Conservation (phyloP, 2,888 invertebrate genomes). For the Calliphora vomitoria region DNA sequence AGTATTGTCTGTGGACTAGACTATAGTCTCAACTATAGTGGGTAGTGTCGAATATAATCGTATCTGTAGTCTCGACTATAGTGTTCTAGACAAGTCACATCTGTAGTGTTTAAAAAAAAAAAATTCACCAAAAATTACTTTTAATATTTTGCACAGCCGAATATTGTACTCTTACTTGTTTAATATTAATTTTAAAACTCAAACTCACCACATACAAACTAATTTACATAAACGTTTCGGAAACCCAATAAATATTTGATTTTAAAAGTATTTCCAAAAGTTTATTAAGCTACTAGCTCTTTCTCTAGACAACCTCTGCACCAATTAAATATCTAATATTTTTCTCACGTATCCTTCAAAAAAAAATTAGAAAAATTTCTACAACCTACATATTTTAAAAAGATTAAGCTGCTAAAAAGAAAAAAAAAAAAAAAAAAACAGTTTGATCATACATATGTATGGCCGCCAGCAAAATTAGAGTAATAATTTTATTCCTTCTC, state of each 20-base stretch:
- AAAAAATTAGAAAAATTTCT: background rate
- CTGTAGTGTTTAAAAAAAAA: too few species aligned
- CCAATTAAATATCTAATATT: background rate
- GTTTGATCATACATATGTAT: background rate
- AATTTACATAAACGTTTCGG: background rate
- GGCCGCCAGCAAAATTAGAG: background rate
- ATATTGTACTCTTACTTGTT: too few species aligned
- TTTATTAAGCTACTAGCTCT: background rate
- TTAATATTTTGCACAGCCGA: too few species aligned
- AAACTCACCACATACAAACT: background rate
- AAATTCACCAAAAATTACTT: too few species aligned
- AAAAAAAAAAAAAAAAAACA: background rate
- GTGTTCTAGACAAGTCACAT: too few species aligned
- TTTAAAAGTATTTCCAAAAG: background rate
- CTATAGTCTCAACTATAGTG: too few species aligned
- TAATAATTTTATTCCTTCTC: background rate
- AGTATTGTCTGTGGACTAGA: too few species aligned
- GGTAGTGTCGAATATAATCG: too few species aligned
- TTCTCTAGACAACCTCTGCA: background rate
- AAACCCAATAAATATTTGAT: background rate
- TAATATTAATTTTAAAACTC: too few species aligned
- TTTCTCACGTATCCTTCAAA: background rate
- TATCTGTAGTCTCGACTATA: too few species aligned
- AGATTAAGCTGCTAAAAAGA: background rate
- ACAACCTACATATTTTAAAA: background rate